Base-by-base conservation (phyloP, 2,888 invertebrate genomes). In the Antheraea yamamai region DNA sequence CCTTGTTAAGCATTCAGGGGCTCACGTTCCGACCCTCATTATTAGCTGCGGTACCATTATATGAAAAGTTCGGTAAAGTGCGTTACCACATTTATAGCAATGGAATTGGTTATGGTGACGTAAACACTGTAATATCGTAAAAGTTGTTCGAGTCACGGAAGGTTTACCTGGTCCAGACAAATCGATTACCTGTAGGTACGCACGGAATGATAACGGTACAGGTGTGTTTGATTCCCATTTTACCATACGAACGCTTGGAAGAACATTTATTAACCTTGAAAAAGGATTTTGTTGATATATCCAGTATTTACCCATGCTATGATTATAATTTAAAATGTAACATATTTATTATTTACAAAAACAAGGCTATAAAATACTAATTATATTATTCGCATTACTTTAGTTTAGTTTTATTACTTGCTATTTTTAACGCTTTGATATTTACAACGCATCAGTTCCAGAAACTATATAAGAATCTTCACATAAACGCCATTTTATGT, bases 121-220 rank as follows among this genome's bases (percentile, higher is more conserved):
- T 91, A 89, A 91, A 88, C 87, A 88, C 86, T 84, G 88, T 89
- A 88, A 87, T 89, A 90, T 89, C 82, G 83, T 78, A 79, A 88
- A 91, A 90, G 84, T 89, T 89, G 84, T 79, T 83, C 79, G 79
- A 87, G 90, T 91, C 92, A 92, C 91, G 92, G 86, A 89, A 87
- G 81, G 86, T 83, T 79, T 81, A 81, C 78, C 78, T 85, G 79
- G 90, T 89, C 92, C 92, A 92, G 92, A 93, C 92, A 85, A 91
- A 93, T 92, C 93, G 93, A 93, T 93, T 89, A 83, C 85, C 85
- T 83, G 89, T 84, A 87, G 87, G 89, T 85, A 85, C 87, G 88
- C 82, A 85, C 86, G 85, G 87, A 84, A 84, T 80, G 81, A 68
- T 75, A 76, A n/a, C 78, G 80, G 82, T 80, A 84, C 91, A 92